These are phyloP conservation scores for Lepidocyrtinus sp. DNA, from an alignment of 2,888 invertebrate genomes.

Conservation along the genomic window DNA sequence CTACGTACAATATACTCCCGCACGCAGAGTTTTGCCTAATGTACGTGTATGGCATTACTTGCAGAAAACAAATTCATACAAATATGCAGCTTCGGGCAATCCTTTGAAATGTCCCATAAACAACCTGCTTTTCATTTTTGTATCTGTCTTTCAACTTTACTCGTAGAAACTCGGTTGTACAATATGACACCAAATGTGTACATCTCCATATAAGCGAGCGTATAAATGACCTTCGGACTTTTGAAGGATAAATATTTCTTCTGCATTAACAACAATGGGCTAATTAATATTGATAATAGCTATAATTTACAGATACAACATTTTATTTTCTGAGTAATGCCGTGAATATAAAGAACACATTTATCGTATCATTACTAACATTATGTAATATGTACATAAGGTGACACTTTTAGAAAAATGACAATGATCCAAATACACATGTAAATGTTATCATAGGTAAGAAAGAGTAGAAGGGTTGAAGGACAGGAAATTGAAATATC, in stretches of 20 bases:
- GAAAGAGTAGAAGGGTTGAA: too few species aligned
- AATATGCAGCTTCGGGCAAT: not conserved
- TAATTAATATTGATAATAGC: constrained; percentile 7
- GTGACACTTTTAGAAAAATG: too few species aligned
- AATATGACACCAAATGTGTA: not conserved
- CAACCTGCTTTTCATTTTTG: not conserved
- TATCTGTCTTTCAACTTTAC: not conserved
- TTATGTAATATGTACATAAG: too few species aligned
- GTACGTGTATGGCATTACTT: not conserved
- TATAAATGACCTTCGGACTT: not conserved
- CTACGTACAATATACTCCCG: not conserved
- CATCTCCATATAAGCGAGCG: not conserved
- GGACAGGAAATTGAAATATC: too few species aligned
- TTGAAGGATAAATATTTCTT: not conserved
- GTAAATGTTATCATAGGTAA: too few species aligned
- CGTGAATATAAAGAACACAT: not conserved
- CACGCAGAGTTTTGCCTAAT: not conserved
- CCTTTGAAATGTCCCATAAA: not conserved
- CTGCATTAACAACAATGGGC: not conserved
- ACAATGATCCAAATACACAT: too few species aligned
- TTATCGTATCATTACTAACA: not conserved
- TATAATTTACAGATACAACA: not conserved
- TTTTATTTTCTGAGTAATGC: not conserved
- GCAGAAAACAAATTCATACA: not conserved
- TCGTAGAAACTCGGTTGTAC: too few species aligned